Conservation (phyloP, 2,888 invertebrate species). For the Drosophila neotestacea region DNA sequence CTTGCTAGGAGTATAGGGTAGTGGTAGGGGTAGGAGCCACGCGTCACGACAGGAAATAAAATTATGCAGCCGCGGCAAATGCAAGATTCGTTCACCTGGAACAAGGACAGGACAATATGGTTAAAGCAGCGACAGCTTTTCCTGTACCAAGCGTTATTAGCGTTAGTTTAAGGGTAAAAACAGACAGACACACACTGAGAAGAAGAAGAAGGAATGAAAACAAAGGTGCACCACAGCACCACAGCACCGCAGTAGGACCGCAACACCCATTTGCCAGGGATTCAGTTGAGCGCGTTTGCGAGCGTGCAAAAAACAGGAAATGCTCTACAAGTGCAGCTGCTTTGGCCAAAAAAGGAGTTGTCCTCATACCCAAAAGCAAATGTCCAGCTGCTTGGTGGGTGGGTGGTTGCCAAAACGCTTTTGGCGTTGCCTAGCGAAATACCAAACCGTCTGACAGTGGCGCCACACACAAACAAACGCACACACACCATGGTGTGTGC, state of each 20-base stretch:
- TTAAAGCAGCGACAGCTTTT: conserved; percentile 72
- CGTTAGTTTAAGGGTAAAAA: conserved; percentile 60
- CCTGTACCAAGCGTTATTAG: conserved; percentile 67
- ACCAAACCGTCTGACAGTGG: conserved; percentile 28
- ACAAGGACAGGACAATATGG: conserved; percentile 75
- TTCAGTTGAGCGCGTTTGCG: conserved; percentile 76
- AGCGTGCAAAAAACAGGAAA: conserved; percentile 76
- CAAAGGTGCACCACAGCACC: conserved; percentile 57
- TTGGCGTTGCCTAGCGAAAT: conserved; percentile 73
- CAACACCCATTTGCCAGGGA: conserved; percentile 50
- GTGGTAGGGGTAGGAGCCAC: conserved; percentile 51
- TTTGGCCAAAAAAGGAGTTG: conserved; percentile 16
- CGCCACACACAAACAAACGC: conserved; percentile 20
- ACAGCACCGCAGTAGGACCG: conserved; percentile 3
- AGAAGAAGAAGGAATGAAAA: conserved; percentile 10
- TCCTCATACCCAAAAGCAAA: conserved; percentile 6
- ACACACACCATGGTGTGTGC: background rate
- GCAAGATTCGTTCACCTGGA: conserved; percentile 75
- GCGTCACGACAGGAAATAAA: conserved; percentile 74
- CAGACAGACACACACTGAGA: conserved; percentile 26
- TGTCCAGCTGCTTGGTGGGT: conserved; percentile 11
- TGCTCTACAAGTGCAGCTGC: conserved; percentile 78
- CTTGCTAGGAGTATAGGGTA: background rate
- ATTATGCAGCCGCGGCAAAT: conserved; percentile 39
- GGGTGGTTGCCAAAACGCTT: conserved; percentile 54